phyloP scores from a whole-genome alignment of 2,113 vertebrate species.

The Mormyrus lacerda region DNA sequence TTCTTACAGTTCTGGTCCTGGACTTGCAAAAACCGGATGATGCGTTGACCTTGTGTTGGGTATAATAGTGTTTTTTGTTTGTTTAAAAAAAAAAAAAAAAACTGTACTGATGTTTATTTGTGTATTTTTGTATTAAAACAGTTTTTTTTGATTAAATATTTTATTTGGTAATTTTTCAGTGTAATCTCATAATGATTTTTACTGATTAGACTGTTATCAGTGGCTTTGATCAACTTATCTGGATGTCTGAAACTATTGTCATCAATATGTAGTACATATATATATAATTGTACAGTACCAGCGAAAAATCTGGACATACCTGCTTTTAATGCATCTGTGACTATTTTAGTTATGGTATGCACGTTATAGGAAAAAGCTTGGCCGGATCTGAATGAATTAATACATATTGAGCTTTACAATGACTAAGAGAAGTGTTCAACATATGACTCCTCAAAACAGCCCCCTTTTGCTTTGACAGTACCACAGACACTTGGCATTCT shows the following conservation, averaged over 20 bases:
- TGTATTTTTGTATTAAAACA: neutral
- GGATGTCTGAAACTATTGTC: neutral
- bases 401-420: neutral
- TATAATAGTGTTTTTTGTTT: neutral
- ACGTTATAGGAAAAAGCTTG: neutral
- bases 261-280: neutral
- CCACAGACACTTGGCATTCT: no score
- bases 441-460: neutral
- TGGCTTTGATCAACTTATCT: neutral
- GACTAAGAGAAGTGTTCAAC: neutral
- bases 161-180: no score
- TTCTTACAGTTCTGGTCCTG: neutral
- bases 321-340: neutral
- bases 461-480: neutral
- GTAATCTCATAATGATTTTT: neutral
- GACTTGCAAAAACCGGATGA: neutral
- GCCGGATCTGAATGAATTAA: neutral
- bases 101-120: neutral
- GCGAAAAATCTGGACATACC: neutral
- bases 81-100: no score
- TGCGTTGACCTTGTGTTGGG: neutral
- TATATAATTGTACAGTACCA: neutral
- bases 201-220: neutral
- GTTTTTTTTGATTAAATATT: neutral
- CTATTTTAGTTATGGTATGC: neutral